Base-by-base conservation (phyloP, 2,113 vertebrate species). In the Acanthisitta chloris region DNA sequence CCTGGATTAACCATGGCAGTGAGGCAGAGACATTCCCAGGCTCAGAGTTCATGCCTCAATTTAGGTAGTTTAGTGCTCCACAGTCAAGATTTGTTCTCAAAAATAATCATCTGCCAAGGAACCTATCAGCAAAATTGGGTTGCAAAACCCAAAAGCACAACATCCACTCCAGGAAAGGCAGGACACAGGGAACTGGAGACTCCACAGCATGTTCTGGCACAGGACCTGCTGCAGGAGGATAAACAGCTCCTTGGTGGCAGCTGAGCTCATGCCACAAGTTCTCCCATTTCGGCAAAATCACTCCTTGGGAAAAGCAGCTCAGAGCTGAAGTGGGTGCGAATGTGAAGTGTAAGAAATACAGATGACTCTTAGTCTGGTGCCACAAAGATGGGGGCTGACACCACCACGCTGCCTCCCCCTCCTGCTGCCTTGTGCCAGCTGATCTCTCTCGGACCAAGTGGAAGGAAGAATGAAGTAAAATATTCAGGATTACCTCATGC, bases 51-150 rank as follows among this genome's bases (percentile, higher is more conserved):
- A 2, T 3, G 31, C 1, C 5, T 52, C 48, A 78, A 24, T 1
- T 29, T 6, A 10, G 17, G 36, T 5, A 42, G 42, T 12, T 71
- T 10, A 23, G 42, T 2, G 59, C 55, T 70, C 64, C 42, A 5
- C 0, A 0, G 78, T 7, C 81, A 73, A 58, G 40, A 21, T 19
- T 67, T 62, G 46, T 5, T 49, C 54, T 51, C 81, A 51, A 2
- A 45, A 85, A 12, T 2, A 25, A 74, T 8, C 3, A 71, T 20
- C 42, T 36, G 58, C 72, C 81, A 69, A 83, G n/a, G 43, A 80
- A 69, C 3, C 46, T 2, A 8, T 17, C 8, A 17, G 26, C 43
- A 76, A 8, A 66, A 31, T 0, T 0, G n/a, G 45, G 42, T 10
- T 54, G 66, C 16, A 5, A 5, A 23, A 17, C 24, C 57, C 1